phyloP scores from a whole-genome alignment of 1,140 invertebrate genomes.

The Cydia strobilella region DNA sequence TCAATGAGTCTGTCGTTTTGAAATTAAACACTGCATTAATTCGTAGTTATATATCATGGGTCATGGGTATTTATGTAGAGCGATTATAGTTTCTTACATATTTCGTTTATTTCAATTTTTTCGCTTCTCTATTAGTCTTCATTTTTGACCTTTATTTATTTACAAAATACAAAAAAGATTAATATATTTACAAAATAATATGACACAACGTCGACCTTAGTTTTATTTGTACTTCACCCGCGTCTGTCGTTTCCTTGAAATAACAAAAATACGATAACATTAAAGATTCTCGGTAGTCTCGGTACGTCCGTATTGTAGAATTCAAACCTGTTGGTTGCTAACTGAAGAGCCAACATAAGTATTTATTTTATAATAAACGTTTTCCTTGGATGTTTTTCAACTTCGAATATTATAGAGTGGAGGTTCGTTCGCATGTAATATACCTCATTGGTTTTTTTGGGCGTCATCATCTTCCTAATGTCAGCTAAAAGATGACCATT shows the following conservation, averaged over 20 bases:
- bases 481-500: no score
- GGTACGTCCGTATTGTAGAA: background rate
- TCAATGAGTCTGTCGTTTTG: no score
- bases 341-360: constrained; percentile 4
- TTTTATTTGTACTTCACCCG: constrained; percentile 24
- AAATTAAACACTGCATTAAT: no score
- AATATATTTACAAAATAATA: background rate
- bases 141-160: background rate
- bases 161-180: background rate
- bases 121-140: background rate
- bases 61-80: no score
- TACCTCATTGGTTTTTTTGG: no score
- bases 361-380: background rate
- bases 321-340: constrained; percentile 7
- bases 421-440: no score
- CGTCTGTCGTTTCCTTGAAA: constrained; percentile 25
- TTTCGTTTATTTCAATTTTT: background rate
- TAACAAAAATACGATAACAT: constrained; percentile 23
- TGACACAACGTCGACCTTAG: background rate
- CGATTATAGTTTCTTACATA: no score
- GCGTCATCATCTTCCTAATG: no score
- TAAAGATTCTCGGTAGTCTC: constrained; percentile 17
- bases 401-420: no score
- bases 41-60: no score
- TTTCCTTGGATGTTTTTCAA: background rate